phyloP scores from a whole-genome alignment of 2,888 invertebrate species.

The Chamaedrilus cognettii region DNA sequence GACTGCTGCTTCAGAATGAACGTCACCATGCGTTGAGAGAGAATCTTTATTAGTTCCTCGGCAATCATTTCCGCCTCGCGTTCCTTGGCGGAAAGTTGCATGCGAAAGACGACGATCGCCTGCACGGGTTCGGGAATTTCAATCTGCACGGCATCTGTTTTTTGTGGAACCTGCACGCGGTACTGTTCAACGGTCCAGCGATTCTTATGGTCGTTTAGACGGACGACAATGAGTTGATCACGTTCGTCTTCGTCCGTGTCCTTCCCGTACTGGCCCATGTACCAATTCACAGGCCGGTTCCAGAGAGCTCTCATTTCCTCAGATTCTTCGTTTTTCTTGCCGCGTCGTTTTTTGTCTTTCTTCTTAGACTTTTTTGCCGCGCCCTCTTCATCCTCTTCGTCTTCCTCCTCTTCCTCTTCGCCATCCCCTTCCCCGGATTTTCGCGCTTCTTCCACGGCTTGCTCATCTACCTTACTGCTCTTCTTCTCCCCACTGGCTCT shows the following conservation, averaged over 20 bases:
- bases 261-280: slow-evolving; percentile 26
- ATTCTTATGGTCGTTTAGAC: slow-evolving; percentile 21
- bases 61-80: slow-evolving; percentile 24
- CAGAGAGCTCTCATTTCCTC: neutral
- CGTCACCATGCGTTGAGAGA: slow-evolving; percentile 10
- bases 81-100: slow-evolving; percentile 14
- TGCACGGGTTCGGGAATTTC: slow-evolving; percentile 21
- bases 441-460: neutral
- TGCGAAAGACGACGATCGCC: slow-evolving; percentile 20
- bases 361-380: neutral
- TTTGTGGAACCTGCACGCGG: slow-evolving; percentile 1
- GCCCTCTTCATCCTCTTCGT: slow-evolving; percentile 4
- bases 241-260: slow-evolving; percentile 26
- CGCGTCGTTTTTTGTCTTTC: neutral
- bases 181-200: slow-evolving; percentile 20
- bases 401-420: slow-evolving; percentile 12
- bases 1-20: slow-evolving; percentile 23
- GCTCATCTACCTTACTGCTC: neutral
- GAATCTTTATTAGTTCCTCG: slow-evolving; percentile 12
- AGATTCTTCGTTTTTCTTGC: neutral
- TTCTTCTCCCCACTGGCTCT: neutral
- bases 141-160: slow-evolving; percentile 10
- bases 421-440: neutral
- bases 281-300: slow-evolving; percentile 23
- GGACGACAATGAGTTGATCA: slow-evolving; percentile 22